Base-by-base conservation (phyloP, 2,888 invertebrate species). In the Alloplasta piceator region DNA sequence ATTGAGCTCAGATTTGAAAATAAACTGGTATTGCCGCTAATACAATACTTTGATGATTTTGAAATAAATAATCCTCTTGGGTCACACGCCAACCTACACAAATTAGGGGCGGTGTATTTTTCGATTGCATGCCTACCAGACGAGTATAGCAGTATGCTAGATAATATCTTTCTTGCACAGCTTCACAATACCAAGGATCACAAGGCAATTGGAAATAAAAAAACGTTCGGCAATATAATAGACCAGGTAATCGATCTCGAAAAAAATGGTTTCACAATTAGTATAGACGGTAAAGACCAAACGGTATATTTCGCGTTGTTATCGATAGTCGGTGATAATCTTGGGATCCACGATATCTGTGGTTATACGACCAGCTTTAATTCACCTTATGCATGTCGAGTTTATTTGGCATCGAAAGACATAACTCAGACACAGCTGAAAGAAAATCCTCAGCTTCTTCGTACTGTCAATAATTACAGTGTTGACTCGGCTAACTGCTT, bases 301-400 rank as follows among this genome's bases (percentile, higher is more conserved):
- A 60, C 56, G 38, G 46, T 82, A 12, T 71, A 82, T 63, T 82
- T 83, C 50, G 41, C 60, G 7, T 70, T 82, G 26, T 39, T 74
- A 55, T 16, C 77, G 36, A 78, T 80, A 43, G 46, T 80, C n/a
- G 78, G 77, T 7, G 80, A 82, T 61, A 82, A 83, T 70, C 64
- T 82, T 16, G 78, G 81, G 6, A 48, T 82, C 9, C 75, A 85
- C 39, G 38, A 38, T 39, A 77, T 83, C 6, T 43, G 77, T 6
- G 83, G 84, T n/a, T 78, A 82, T 12, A 50, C n/a, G 12, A 12
- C n/a, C 12, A 80, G 75, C 63, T 84, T 83, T 50, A 64, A 58
- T 43, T 10, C 79, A 6, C 74, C 78, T 12, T 83, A 77, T 67
- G 86, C 60, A 63, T 88, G 87, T 58, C 58, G 88, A 63, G 80